These are phyloP conservation scores for Isotomurus palustris DNA, from an alignment of 2,888 invertebrate genomes.

Conservation along the genomic window DNA sequence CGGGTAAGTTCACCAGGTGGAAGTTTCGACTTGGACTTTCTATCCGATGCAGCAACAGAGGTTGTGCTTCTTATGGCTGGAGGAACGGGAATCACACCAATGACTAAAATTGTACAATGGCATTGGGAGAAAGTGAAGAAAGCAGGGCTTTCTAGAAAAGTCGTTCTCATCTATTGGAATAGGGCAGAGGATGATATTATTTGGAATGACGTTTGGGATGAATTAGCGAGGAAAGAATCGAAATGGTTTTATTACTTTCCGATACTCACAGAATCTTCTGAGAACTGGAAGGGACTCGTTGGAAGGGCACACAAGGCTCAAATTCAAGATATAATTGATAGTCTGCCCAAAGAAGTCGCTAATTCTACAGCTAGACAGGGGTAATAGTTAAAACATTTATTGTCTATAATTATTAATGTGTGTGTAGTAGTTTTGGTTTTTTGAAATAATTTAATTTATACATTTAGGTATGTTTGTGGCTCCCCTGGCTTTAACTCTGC, in stretches of 20 bases:
- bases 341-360: too few species aligned
- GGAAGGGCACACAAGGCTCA: background rate
- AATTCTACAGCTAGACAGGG: too few species aligned
- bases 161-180: constrained; percentile 9
- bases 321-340: background rate
- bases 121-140: background rate
- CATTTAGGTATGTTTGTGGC: too few species aligned
- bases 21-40: background rate
- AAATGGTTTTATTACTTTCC: constrained; percentile 12
- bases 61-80: constrained; percentile 8
- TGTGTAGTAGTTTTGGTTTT: too few species aligned
- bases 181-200: background rate
- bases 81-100: constrained; percentile 15
- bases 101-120: constrained; percentile 2
- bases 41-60: background rate
- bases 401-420: too few species aligned
- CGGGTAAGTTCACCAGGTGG: constrained; percentile 1
- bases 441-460: too few species aligned
- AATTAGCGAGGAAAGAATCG: background rate
- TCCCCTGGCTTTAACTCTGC: constrained; percentile 6
- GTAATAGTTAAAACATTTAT: too few species aligned
- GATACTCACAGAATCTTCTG: background rate
- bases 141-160: background rate
- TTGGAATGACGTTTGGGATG: background rate
- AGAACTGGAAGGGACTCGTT: background rate